These are phyloP conservation scores for Heliconius hortense DNA, from an alignment of 2,888 invertebrate species.

Conservation along the genomic window DNA sequence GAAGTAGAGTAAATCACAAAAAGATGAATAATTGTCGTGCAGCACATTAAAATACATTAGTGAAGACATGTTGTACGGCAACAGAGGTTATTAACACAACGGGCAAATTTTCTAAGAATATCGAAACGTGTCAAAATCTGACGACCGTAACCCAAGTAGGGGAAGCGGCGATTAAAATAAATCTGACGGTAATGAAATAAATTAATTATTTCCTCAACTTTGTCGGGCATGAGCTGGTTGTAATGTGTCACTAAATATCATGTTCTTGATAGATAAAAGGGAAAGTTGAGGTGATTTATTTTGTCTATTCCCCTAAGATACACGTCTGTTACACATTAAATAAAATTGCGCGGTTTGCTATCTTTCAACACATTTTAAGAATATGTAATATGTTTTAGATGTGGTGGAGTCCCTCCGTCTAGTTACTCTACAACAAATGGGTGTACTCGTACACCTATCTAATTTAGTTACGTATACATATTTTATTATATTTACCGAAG, in stretches of 20 bases:
- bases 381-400: too few relatives aligned
- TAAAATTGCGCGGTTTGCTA: not conserved
- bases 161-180: conserved; percentile 64
- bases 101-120: conserved; percentile 60
- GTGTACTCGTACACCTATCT: too few relatives aligned
- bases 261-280: conserved; percentile 42
- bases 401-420: too few relatives aligned
- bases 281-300: conserved; percentile 38
- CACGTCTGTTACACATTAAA: not conserved
- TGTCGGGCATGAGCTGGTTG: conserved; percentile 36
- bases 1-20: conserved; percentile 5
- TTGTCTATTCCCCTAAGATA: conserved; percentile 27
- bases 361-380: too few relatives aligned
- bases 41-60: conserved; percentile 15
- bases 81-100: conserved; percentile 67
- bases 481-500: too few relatives aligned
- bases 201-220: conserved; percentile 50
- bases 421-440: too few relatives aligned
- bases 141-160: conserved; percentile 59
- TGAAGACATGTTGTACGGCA: conserved; percentile 5
- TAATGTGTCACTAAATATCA: conserved; percentile 39
- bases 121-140: conserved; percentile 61
- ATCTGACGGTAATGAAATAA: conserved; percentile 58
- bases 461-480: too few relatives aligned
- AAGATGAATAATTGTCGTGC: conserved; percentile 12